Base-by-base conservation (phyloP, 2,888 invertebrate species). In the Eilema sororculum region DNA sequence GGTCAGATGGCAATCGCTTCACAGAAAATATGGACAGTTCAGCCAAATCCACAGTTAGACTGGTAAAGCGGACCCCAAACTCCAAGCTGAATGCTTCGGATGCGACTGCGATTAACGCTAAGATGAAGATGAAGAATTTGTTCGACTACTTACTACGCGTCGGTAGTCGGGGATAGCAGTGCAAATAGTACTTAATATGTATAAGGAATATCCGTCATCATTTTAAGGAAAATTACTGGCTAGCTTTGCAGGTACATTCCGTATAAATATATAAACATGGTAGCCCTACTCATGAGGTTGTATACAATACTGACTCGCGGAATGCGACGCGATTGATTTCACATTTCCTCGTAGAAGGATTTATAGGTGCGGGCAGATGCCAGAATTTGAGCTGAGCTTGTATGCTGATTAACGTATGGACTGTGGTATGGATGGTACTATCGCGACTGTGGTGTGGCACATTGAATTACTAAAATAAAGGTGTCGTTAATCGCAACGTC, bases 341-440 rank as follows among this genome's bases (percentile, higher is more conserved):
- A 78, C 80, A 82, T 78, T 80, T 74, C 74, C 71, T 69, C 25
- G 37, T 46, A 46, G 76, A 73, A 80, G 81, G 80, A 76, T 80
- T 76, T 80, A 78, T 80, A 80, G 57, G 22, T 37, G 57, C 60
- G 64, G 62, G 56, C 3, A 30, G 67, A 33, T 10, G 60, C 10
- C 61, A 62, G 67, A 58, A 58, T 41, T 62, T 30, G 58, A 68
- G 33, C 57, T 57, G 59, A n/a, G 25, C 69, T 61, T 30, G 65
- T 13, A 69, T 61, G n/a, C n/a, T n/a, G n/a, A n/a, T n/a, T n/a
- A n/a, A n/a, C n/a, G n/a, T 12, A 69, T 60, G 52, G 28, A 65
- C 61, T 25, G 10, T 65, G 6, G 58, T 20, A n/a, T 8, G 20
- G n/a, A 2, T 0, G 5, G 20, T 20, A 46, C 46, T n/a, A n/a